Percentiles rank a stretch among this genome's conserved stretches.
phyloP scores from a whole-genome alignment of 35 echinoderm and acorn worm species.

The Holothuria glaberrima region DNA sequence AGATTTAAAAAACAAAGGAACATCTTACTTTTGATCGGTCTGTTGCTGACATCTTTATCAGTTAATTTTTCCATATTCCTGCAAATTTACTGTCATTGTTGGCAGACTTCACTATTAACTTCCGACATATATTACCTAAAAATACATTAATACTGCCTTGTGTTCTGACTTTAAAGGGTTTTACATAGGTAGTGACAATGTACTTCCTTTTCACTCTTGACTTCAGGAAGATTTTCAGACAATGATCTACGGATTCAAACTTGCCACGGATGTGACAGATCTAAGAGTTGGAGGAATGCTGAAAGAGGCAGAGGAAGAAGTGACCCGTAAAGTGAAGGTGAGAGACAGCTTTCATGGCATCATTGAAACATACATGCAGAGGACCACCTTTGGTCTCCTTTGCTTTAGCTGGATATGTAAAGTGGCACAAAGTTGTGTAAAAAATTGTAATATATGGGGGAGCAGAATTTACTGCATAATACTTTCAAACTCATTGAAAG shows the following conservation, averaged over 20 bases:
- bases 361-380: not conserved
- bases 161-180: too few relatives aligned
- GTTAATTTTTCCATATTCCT: too few relatives aligned
- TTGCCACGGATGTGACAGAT: constrained; percentile 86
- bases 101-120: too few relatives aligned
- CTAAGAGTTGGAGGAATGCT: constrained; percentile 89
- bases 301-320: constrained; percentile 95
- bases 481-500: not conserved
- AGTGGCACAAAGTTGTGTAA: not conserved
- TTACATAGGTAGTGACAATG: too few relatives aligned
- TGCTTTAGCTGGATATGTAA: too few relatives aligned
- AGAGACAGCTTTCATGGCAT: not conserved
- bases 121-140: too few relatives aligned
- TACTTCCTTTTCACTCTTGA: not conserved
- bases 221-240: constrained; percentile 96
- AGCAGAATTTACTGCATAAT: not conserved
- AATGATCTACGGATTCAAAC: constrained; percentile 93
- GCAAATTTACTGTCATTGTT: not conserved
- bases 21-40: too few relatives aligned
- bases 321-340: constrained; percentile 83
- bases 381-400: not conserved
- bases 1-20: too few relatives aligned
- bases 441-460: not conserved
- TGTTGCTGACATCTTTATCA: too few relatives aligned
- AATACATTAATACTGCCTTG: too few relatives aligned